Conservation (phyloP, 2,888 invertebrate genomes). For the Alcis repandata region DNA sequence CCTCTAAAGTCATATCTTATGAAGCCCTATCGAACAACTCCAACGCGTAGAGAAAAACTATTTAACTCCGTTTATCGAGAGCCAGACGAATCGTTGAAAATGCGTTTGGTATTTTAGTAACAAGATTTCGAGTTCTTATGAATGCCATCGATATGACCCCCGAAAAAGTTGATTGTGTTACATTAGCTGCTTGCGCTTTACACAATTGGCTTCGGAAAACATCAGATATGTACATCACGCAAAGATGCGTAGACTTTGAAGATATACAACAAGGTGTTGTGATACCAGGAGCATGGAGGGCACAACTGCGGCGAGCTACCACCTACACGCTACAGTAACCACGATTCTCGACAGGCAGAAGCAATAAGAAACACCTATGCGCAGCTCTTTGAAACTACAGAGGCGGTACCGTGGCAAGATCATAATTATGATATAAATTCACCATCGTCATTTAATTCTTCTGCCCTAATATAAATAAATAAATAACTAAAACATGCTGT, state of each 20-base stretch:
- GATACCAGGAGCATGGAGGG: constrained; percentile 43
- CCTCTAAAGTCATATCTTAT: constrained; percentile 40
- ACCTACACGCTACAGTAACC: constrained; percentile 27
- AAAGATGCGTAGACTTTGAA: constrained; percentile 29
- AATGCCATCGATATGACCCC: constrained; percentile 6
- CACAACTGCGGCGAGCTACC: constrained; percentile 34
- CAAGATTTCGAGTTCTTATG: constrained; percentile 15
- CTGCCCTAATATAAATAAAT: background rate
- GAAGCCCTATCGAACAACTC: constrained; percentile 31
- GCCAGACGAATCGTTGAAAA: constrained; percentile 17
- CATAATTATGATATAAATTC: constrained; percentile 32
- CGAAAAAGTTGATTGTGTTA: constrained; percentile 1
- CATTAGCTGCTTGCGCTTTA: background rate
- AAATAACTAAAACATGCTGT: background rate
- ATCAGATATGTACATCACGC: constrained; percentile 32
- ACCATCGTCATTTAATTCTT: background rate
- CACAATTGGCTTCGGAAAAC: constrained; percentile 24
- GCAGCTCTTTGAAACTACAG: constrained; percentile 40
- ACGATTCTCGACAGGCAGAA: constrained; percentile 37
- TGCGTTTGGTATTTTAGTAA: constrained; percentile 14
- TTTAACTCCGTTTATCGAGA: constrained; percentile 39
- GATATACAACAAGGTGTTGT: constrained; percentile 38
- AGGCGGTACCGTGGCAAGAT: constrained; percentile 40
- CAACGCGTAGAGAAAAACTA: constrained; percentile 22
- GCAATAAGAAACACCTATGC: constrained; percentile 34